A percentile compares a stretch with the other conserved stretches of the same genome.
These are phyloP conservation scores for Temnothorax longispinosus DNA, from an alignment of 1,140 invertebrate species.

Conservation along the genomic window DNA sequence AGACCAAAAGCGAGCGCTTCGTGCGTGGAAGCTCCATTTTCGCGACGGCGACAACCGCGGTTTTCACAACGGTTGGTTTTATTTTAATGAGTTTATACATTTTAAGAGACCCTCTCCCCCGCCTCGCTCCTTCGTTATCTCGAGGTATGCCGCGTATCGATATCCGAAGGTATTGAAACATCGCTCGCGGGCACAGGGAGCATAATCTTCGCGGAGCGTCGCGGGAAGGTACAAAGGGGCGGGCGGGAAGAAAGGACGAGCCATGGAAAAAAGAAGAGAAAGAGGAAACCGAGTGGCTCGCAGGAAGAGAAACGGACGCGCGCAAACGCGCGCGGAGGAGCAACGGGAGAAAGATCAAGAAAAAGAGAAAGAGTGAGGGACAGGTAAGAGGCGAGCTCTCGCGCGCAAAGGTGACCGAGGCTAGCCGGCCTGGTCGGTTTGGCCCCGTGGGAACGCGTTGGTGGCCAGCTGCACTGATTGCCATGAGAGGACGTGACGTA, in stretches of 20 bases:
- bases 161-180: constrained; percentile 42
- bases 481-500: constrained; percentile 81
- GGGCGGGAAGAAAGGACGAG: constrained; percentile 16
- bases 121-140: background rate
- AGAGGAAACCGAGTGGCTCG: constrained; percentile 24
- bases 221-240: constrained; percentile 63
- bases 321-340: constrained; percentile 1
- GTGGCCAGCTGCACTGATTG: constrained; percentile 85
- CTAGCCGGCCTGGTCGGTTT: constrained; percentile 78
- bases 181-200: constrained; percentile 22
- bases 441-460: constrained; percentile 85
- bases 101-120: background rate
- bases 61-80: background rate
- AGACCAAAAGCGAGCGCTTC: background rate
- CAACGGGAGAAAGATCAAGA: constrained; percentile 49
- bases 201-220: constrained; percentile 63
- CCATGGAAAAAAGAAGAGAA: background rate
- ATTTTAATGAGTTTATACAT: background rate
- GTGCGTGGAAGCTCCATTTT: background rate
- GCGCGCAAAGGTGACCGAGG: constrained; percentile 74
- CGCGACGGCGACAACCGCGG: no score
- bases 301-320: constrained; percentile 2
- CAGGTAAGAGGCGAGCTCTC: constrained; percentile 68
- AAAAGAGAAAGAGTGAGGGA: constrained; percentile 55
- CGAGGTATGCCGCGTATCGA: background rate